Evolutionary conservation across 2,797 vertebrate genomes (phyloP).

Genomic region (Gobionotothen gibberifrons): DNA sequence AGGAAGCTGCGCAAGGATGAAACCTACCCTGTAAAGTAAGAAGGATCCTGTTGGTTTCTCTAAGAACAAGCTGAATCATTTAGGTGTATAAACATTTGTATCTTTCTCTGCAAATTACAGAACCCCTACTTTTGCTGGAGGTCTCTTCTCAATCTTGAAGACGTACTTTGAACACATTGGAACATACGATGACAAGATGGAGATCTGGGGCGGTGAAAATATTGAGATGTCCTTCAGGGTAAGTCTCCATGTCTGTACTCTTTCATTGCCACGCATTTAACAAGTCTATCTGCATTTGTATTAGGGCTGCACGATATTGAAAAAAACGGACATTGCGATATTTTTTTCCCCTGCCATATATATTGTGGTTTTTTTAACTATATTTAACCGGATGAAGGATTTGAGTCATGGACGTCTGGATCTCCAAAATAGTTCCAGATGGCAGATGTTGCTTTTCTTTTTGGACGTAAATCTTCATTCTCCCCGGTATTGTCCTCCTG

Average conservation of each 20-base stretch:
- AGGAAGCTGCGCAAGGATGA: conserved; percentile 90
- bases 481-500: no score
- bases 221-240: conserved; percentile 99
- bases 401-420: no score
- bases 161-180: conserved; percentile 95
- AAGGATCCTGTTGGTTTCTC: conserved; percentile 9
- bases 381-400: no score
- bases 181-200: conserved; percentile 97
- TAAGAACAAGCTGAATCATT: neutral
- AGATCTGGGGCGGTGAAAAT: conserved; percentile 98
- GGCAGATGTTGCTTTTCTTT: no score
- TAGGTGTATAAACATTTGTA: conserved; percentile 16
- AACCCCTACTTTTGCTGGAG: conserved; percentile 94
- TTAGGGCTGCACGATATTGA: no score
- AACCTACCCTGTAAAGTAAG: conserved; percentile 95
- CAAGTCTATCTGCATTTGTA: neutral
- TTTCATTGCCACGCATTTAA: neutral
- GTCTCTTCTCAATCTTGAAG: conserved; percentile 94
- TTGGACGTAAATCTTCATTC: no score
- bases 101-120: conserved; percentile 74
- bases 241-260: conserved; percentile 56
- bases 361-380: no score
- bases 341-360: no score
- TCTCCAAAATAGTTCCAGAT: no score
- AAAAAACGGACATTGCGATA: no score